Evolutionary conservation across 1,140 invertebrate genomes (phyloP).

Genomic region (Hypsibius dujardini): DNA sequence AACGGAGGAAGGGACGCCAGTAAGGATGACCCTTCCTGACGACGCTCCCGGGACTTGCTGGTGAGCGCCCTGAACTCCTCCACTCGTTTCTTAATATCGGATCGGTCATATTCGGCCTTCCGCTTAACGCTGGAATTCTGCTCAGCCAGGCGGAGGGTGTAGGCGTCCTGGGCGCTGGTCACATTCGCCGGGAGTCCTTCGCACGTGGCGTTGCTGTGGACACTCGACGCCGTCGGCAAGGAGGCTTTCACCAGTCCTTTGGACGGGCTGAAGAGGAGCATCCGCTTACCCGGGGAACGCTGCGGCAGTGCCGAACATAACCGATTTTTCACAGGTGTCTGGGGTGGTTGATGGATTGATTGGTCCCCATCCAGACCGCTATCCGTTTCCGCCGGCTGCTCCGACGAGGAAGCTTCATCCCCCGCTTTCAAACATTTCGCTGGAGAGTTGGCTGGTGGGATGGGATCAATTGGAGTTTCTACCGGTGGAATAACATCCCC

Average conservation of each 20-base stretch:
- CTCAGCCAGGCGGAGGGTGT: not conserved
- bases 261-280: conserved; percentile 4
- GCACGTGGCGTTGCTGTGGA: not conserved
- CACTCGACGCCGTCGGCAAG: not conserved
- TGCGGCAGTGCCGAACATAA: not conserved
- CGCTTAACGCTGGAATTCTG: not conserved
- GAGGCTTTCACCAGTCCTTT: not conserved
- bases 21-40: too few species aligned
- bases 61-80: not conserved
- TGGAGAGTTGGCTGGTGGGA: not conserved
- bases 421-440: not conserved
- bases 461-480: not conserved
- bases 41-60: not conserved
- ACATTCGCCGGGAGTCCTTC: not conserved
- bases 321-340: not conserved
- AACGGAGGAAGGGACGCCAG: too few species aligned
- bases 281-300: not conserved
- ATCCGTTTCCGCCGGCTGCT: not conserved
- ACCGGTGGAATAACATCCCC: not conserved
- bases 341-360: not conserved
- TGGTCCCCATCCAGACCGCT: not conserved
- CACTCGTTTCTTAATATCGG: not conserved
- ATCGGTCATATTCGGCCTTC: conserved; percentile 9
- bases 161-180: not conserved
- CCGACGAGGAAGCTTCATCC: not conserved